Evolutionary conservation across 1,140 invertebrate species (phyloP).

Genomic region (Maconellicoccus hirsutus): DNA sequence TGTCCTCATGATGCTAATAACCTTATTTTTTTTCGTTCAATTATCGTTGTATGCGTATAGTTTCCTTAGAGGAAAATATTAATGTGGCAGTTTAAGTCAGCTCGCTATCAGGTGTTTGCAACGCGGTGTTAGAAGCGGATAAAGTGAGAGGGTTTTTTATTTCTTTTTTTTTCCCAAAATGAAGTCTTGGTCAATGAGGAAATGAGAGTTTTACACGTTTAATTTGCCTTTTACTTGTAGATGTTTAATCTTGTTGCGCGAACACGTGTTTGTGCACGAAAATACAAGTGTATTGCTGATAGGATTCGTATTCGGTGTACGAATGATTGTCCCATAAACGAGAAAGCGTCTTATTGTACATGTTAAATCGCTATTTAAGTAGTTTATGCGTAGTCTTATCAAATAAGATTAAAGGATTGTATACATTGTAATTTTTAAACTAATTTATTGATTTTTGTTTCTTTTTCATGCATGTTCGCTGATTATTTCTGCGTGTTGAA

Average conservation of each 20-base stretch:
- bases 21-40: not conserved
- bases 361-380: too few species aligned
- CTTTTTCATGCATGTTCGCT: not conserved
- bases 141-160: too few species aligned
- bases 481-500: not conserved
- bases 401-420: too few species aligned
- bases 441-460: not conserved
- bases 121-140: not conserved
- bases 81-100: not conserved
- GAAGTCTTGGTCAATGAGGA: not conserved
- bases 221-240: conserved; percentile 5
- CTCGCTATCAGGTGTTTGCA: not conserved
- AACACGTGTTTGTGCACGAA: conserved; percentile 3
- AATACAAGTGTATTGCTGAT: not conserved
- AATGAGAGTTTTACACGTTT: conserved; percentile 1
- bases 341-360: too few species aligned
- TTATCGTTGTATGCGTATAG: not conserved
- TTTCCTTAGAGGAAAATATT: not conserved
- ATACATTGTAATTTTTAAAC: too few species aligned
- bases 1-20: not conserved
- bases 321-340: not conserved
- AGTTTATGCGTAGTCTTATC: too few species aligned
- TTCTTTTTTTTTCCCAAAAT: not conserved
- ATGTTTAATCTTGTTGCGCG: not conserved
- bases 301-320: not conserved